phyloP scores from a whole-genome alignment of 1,140 invertebrate species.

The Bathynomus jamesi region DNA sequence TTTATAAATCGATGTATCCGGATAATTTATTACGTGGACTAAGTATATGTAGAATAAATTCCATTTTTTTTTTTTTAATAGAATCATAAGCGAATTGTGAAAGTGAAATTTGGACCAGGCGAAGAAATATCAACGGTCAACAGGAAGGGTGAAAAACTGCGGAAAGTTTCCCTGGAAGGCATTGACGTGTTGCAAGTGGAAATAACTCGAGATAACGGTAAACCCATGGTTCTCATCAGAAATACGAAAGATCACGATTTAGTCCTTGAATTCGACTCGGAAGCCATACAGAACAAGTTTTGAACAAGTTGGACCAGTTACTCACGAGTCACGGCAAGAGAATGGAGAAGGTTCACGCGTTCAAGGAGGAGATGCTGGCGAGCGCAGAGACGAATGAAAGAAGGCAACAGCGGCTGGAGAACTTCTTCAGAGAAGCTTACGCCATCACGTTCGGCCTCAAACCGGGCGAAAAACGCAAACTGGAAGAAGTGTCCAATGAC shows the following conservation, averaged over 20 bases:
- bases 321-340: constrained; percentile 72
- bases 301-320: constrained; percentile 80
- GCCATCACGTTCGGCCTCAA: constrained; percentile 83
- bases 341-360: constrained; percentile 56
- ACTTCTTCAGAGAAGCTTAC: constrained; percentile 98
- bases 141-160: constrained; percentile 76
- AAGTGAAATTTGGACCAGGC: constrained; percentile 62
- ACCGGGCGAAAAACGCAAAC: constrained; percentile 51
- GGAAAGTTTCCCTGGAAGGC: constrained; percentile 63
- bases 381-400: constrained; percentile 94
- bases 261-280: constrained; percentile 84
- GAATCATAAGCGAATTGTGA: constrained; percentile 81
- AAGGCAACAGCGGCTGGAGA: constrained; percentile 84
- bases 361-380: constrained; percentile 75
- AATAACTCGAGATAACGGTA: constrained; percentile 60
- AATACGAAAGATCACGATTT: constrained; percentile 91
- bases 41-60: no score
- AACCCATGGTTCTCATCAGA: constrained; percentile 75
- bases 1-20: no score
- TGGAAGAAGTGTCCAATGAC: constrained; percentile 69
- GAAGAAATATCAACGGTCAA: constrained; percentile 74
- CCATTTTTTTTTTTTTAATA: no score
- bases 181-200: constrained; percentile 70
- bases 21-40: no score
- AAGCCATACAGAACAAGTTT: constrained; percentile 75